Base-by-base conservation (phyloP, 2,797 vertebrate genomes). In the Xerus rutilus region DNA sequence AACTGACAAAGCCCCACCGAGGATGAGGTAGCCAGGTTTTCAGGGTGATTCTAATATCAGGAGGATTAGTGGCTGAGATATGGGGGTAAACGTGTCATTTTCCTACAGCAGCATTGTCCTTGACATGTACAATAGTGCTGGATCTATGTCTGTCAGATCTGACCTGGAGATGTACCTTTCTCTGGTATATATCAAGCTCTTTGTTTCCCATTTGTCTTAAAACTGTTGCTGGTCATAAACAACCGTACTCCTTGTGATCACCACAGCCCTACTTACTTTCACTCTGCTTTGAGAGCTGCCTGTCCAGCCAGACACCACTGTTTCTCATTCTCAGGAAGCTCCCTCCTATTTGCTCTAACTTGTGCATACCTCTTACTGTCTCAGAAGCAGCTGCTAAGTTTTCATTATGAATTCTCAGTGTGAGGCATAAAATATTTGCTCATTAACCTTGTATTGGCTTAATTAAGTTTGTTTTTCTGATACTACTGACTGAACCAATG, bases 1-100 rank as follows among this genome's bases (percentile, higher is more conserved):
- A 35, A 15, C 7, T 2, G 3, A 5, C 57, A 28, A 21, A 43
- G 28, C 2, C 20, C 1, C 10, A 57, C 11, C 3, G 47, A 17
- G 15, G 23, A 9, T 13, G 2, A 5, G 6, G 28, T 12, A n/a
- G 5, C 1, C 54, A 57, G 54, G 54, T 57, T 57, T 57, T 1
- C 7, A 3, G 45, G 7, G 62, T 4, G 6, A 45, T 23, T 15
- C 28, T 14, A 52, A 52, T 13, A n/a, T 21, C 17, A 57, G 54
- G 30, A 32, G 64, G 30, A 6, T 67, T n/a, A 57, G 13, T 35
- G n/a, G 20, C 67, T 13, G 3, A 30, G 39, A 23, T 18, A 5
- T 7, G 14, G 17, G n/a, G 18, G 49, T 57, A 21, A 54, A 52
- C 57, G 2, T 67, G 64, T 32, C 64, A 32, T 32, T 32, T 67